Conservation (phyloP, 2,113 vertebrate species). For the Prionailurus bengalensis region DNA sequence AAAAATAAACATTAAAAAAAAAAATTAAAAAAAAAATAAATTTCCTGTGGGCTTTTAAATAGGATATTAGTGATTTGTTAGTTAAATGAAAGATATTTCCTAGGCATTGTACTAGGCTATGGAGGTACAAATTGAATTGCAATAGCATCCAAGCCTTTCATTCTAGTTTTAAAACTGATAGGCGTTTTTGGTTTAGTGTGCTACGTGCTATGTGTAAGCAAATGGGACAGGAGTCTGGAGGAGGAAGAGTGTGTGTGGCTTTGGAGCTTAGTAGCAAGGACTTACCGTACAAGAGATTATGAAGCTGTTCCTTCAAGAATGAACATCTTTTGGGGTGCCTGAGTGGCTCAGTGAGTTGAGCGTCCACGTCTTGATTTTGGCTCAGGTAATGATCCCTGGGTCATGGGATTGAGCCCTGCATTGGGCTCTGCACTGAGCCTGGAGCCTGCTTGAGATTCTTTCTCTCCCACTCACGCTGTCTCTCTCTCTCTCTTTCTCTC, state of each 20-base stretch:
- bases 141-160: neutral
- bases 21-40: neutral
- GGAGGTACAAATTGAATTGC: neutral
- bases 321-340: neutral
- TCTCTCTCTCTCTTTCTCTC: too few relatives aligned
- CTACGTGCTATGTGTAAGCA: neutral
- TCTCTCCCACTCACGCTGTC: too few relatives aligned
- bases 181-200: neutral
- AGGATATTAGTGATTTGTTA: slow-evolving; percentile 9
- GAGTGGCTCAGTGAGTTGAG: too few relatives aligned
- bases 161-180: neutral
- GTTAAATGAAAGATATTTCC: neutral
- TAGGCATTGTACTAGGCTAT: neutral
- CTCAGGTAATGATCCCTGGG: too few relatives aligned
- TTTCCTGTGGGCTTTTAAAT: neutral
- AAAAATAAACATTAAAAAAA: too few relatives aligned
- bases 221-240: neutral
- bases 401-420: too few relatives aligned
- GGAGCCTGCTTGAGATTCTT: too few relatives aligned
- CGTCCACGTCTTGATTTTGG: too few relatives aligned
- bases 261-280: neutral
- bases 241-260: neutral
- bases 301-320: neutral
- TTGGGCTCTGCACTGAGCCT: too few relatives aligned
- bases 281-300: neutral